Evolutionary conservation across 2,888 invertebrate genomes (phyloP).

Genomic region (Aporophyla lueneburgensis): DNA sequence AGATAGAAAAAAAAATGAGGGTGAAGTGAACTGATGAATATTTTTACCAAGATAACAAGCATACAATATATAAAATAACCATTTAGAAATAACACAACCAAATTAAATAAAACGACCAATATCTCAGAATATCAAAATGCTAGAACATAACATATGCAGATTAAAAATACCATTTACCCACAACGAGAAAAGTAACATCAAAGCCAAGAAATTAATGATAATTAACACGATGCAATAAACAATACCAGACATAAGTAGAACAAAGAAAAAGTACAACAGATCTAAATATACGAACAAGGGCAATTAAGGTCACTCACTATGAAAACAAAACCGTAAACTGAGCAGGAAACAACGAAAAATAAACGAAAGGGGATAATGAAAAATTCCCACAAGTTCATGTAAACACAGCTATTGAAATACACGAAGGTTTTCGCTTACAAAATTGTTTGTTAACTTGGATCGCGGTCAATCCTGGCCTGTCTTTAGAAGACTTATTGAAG

Average conservation of each 20-base stretch:
- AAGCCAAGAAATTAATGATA: not conserved
- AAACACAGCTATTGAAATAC: slow-evolving; percentile 33
- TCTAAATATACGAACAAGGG: slow-evolving; percentile 23
- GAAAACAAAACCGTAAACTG: slow-evolving; percentile 36
- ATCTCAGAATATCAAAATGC: not conserved
- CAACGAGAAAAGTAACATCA: not conserved
- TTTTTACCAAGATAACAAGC: too few species aligned
- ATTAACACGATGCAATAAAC: slow-evolving; percentile 8
- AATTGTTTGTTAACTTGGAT: slow-evolving; percentile 32
- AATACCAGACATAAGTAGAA: slow-evolving; percentile 2
- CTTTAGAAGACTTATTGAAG: slow-evolving; percentile 14
- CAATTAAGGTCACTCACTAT: slow-evolving; percentile 21
- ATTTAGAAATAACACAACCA: too few species aligned
- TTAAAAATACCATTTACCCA: not conserved
- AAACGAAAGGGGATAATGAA: slow-evolving; percentile 35
- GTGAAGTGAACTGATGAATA: not conserved
- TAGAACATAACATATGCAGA: not conserved
- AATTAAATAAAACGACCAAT: too few species aligned
- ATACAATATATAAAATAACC: too few species aligned
- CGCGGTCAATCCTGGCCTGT: not conserved
- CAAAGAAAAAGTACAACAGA: not conserved
- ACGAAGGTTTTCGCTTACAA: slow-evolving; percentile 18
- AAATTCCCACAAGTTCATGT: slow-evolving; percentile 24
- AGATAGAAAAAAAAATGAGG: too few species aligned
- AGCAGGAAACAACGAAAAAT: slow-evolving; percentile 1